Evolutionary conservation across 2,797 vertebrate species (phyloP).

Genomic region (Schizothorax lantsangensis): DNA sequence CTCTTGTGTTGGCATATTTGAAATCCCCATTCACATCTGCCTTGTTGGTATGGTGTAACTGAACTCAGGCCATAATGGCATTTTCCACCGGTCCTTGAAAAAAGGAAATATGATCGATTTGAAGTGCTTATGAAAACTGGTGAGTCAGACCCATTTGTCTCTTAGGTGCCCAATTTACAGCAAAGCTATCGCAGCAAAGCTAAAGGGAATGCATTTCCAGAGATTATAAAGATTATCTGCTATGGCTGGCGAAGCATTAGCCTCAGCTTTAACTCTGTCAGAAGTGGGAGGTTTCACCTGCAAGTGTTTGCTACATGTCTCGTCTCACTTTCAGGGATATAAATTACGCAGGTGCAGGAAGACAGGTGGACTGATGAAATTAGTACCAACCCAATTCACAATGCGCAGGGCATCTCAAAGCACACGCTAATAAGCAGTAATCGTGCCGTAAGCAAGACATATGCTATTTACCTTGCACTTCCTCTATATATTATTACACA

Average conservation of each 20-base stretch:
- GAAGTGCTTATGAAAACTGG: constrained; percentile 56
- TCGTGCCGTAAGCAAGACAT: background rate
- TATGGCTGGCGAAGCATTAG: constrained; percentile 32
- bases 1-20: constrained; percentile 66
- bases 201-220: constrained; percentile 46
- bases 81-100: constrained; percentile 53
- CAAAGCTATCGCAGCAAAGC: constrained; percentile 45
- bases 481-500: background rate
- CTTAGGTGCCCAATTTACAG: constrained; percentile 47
- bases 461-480: background rate
- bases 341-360: background rate
- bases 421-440: background rate
- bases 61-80: constrained; percentile 44
- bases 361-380: constrained; percentile 12
- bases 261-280: constrained; percentile 31
- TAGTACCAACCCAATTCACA: background rate
- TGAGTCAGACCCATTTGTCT: constrained; percentile 56
- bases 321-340: background rate
- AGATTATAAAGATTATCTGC: constrained; percentile 36
- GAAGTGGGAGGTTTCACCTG: constrained; percentile 26
- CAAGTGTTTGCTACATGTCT: constrained; percentile 1
- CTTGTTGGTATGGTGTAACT: constrained; percentile 47
- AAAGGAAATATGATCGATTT: constrained; percentile 52
- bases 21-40: constrained; percentile 42
- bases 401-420: background rate